Percentiles rank a stretch among this genome's conserved stretches.
These are phyloP conservation scores for Hipparchia sbordonii DNA, from an alignment of 2,888 invertebrate species.

Conservation along the genomic window DNA sequence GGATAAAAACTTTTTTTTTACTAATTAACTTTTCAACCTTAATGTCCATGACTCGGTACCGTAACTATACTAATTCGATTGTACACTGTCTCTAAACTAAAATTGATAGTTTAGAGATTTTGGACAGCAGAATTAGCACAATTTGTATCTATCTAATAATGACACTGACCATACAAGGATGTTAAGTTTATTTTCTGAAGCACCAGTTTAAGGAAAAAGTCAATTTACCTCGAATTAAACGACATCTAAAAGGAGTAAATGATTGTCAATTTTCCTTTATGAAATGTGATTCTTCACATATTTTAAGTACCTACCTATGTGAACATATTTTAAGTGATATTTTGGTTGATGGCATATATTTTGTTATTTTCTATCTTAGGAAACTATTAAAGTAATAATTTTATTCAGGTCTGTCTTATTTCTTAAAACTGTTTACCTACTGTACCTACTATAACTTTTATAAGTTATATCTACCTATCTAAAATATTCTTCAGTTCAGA, in stretches of 20 bases:
- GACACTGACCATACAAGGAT: not conserved
- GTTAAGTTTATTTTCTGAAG: not conserved
- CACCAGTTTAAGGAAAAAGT: constrained; percentile 29
- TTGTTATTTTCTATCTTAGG: constrained; percentile 72
- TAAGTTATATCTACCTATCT: too few relatives aligned
- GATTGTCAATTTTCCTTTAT: constrained; percentile 61
- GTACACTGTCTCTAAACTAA: too few relatives aligned
- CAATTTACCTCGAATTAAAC: constrained; percentile 37
- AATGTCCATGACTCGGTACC: too few relatives aligned
- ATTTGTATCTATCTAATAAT: too few relatives aligned
- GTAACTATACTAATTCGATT: not conserved
- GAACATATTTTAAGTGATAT: constrained; percentile 68
- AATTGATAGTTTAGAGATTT: too few relatives aligned
- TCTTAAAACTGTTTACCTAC: constrained; percentile 40
- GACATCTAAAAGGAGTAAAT: constrained; percentile 30
- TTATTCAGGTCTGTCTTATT: constrained; percentile 60
- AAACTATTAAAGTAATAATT: constrained; percentile 66
- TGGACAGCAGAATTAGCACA: too few relatives aligned
- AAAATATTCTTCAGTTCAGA: too few relatives aligned
- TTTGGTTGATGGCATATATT: constrained; percentile 74
- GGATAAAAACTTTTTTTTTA: too few relatives aligned
- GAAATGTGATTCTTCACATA: constrained; percentile 70
- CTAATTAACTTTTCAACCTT: too few relatives aligned
- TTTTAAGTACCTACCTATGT: constrained; percentile 48
- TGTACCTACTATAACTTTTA: not conserved